Evolutionary conservation across 2,888 invertebrate species (phyloP).

Genomic region (Axea sp.): DNA sequence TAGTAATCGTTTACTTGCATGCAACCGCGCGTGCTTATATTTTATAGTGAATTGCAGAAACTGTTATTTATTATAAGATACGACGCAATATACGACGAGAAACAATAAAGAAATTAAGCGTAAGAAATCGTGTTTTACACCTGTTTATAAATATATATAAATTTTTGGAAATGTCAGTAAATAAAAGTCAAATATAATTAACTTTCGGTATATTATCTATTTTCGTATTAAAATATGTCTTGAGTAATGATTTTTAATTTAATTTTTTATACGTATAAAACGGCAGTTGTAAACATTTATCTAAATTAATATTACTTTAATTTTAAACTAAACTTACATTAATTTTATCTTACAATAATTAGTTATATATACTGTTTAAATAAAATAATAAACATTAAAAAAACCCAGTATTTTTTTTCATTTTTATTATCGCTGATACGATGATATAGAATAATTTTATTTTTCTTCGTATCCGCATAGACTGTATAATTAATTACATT

Average conservation of each 20-base stretch:
- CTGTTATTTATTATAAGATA: slow-evolving; percentile 23
- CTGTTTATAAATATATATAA: slow-evolving; percentile 9
- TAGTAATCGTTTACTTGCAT: slow-evolving; percentile 30
- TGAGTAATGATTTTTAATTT: too few relatives aligned
- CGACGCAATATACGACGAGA: slow-evolving; percentile 13
- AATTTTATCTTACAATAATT: too few relatives aligned
- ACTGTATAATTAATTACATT: slow-evolving; percentile 8
- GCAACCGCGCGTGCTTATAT: slow-evolving; percentile 10
- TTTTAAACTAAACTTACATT: too few relatives aligned
- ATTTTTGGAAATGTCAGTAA: too few relatives aligned
- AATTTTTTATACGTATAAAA: too few relatives aligned
- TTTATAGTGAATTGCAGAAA: slow-evolving; percentile 30
- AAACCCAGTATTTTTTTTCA: too few relatives aligned
- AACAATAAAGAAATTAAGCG: slow-evolving; percentile 21
- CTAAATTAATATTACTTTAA: too few relatives aligned
- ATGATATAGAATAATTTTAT: slow-evolving; percentile 1
- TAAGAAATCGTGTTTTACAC: slow-evolving; percentile 25
- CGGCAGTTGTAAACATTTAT: too few relatives aligned
- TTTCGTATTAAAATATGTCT: background rate
- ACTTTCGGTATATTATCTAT: too few relatives aligned
- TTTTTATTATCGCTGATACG: background rate
- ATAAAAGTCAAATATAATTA: too few relatives aligned
- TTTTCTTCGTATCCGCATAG: background rate
- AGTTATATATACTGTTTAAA: too few relatives aligned
- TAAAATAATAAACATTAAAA: too few relatives aligned